Base-by-base conservation (phyloP, 2,888 invertebrate genomes). In the Graphium colonna region DNA sequence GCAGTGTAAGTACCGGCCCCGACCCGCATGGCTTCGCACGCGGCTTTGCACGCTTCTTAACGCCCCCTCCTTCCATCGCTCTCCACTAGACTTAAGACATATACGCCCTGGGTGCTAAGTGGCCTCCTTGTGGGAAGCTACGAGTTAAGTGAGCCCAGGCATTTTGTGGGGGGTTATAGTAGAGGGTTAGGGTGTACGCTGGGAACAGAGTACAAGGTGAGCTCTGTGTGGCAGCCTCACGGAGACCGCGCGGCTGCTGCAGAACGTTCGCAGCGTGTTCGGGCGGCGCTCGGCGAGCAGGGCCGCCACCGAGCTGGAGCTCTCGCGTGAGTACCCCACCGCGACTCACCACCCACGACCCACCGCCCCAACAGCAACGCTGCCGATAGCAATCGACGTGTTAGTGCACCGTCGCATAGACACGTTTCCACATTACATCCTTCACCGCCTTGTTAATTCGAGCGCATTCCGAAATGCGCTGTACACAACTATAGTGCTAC, bases 171-270 rank as follows among this genome's bases (percentile, higher is more conserved):
- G 9, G 41, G 21, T 7, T 36, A 18, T 38, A 38, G 21, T 16
- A 66, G 64, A 81, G 91, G 92, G 60, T 58, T 52, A 61, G 67
- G 68, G 70, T 66, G 74, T 78, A 67, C n/a, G n/a, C n/a, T n/a
- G n/a, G n/a, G n/a, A n/a, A n/a, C n/a, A n/a, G n/a, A n/a, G n/a
- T n/a, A n/a, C n/a, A n/a, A 78, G 68, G 73, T 68, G 74, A 65
- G 72, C 69, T 78, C 71, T 82, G 73, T 85, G 79, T 79, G 79
- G 82, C 94, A 97, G 97, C 94, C 94, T 97, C 90, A 97, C 97
- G 91, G 98, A 98, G 94, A 98, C 97, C 78, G 97, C 98, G 84
- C 94, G 98, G 74, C 93, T 98, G 82, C 94, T 98, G 91, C 95
- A 96, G 91, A 97, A 96, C 91, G 96, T 97, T 69, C 95, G 96